These are phyloP conservation scores for Tyto alba DNA, from an alignment of 2,113 vertebrate genomes.

Conservation along the genomic window DNA sequence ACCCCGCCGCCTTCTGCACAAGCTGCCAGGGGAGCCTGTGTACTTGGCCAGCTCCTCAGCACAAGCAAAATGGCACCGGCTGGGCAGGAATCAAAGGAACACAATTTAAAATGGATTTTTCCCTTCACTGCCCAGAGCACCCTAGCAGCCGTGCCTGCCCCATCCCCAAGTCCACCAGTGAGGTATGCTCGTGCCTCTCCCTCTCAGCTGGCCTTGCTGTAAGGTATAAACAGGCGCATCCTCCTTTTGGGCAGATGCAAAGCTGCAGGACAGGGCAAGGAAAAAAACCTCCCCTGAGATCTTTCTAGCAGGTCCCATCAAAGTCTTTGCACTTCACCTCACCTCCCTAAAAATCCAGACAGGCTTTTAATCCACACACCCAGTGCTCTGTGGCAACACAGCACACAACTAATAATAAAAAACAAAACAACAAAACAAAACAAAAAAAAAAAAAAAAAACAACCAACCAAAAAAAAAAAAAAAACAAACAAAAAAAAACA, in stretches of 20 bases:
- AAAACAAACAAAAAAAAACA: background rate
- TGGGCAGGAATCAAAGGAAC: background rate
- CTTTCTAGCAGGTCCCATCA: background rate
- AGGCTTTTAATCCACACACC: background rate
- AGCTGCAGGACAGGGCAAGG: background rate
- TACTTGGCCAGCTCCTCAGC: background rate
- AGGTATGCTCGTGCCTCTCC: background rate
- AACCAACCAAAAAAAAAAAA: background rate
- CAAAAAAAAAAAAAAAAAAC: background rate
- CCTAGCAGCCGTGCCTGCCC: background rate
- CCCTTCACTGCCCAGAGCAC: background rate
- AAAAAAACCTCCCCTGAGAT: background rate
- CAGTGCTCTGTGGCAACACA: background rate
- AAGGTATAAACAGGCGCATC: background rate
- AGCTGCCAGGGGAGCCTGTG: background rate
- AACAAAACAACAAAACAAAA: too few relatives aligned
- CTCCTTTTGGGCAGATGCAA: background rate
- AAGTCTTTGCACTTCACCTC: background rate
- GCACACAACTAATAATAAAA: background rate
- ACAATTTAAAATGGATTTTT: background rate
- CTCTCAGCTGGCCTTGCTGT: background rate
- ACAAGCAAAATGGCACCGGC: background rate
- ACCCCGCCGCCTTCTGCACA: accelerated
- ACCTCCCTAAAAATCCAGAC: background rate
- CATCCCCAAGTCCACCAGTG: accelerated